Conservation (phyloP, 1,140 invertebrate genomes). For the Yoshiicerus persimilis region DNA sequence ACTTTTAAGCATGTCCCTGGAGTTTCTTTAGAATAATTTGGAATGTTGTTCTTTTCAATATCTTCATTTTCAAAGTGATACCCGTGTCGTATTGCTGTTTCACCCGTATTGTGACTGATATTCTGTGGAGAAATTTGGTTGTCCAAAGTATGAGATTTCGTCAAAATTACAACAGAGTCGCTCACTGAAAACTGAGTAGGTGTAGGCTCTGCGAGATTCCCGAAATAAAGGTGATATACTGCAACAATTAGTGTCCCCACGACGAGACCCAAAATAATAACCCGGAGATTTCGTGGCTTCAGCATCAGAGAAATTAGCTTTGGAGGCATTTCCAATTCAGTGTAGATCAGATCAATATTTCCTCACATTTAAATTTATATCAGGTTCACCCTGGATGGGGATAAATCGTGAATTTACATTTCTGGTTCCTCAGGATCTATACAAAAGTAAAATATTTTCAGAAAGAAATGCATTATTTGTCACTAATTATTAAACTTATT, state of each 20-base stretch:
- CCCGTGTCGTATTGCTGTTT: neutral
- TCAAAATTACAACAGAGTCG: neutral
- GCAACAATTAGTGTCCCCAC: conserved; percentile 31
- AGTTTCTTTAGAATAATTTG: neutral
- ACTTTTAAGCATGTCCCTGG: neutral
- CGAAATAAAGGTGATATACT: conserved; percentile 37
- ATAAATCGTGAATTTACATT: neutral
- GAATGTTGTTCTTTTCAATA: neutral
- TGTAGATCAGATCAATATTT: neutral
- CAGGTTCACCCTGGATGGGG: neutral
- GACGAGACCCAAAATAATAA: conserved; percentile 30
- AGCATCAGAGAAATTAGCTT: conserved; percentile 9
- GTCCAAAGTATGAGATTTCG: neutral
- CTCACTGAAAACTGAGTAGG: neutral
- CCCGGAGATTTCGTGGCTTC: conserved; percentile 38
- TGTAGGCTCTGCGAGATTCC: neutral
- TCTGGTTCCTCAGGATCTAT: neutral
- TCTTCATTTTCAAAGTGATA: neutral
- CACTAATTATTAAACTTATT: too few species aligned
- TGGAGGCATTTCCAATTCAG: conserved; percentile 20
- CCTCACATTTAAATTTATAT: neutral
- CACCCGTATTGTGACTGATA: neutral
- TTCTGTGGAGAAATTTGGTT: neutral
- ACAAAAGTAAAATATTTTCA: neutral
- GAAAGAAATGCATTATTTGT: neutral